These are phyloP conservation scores for Heliconius sara DNA, from an alignment of 2,888 invertebrate species.

Conservation along the genomic window DNA sequence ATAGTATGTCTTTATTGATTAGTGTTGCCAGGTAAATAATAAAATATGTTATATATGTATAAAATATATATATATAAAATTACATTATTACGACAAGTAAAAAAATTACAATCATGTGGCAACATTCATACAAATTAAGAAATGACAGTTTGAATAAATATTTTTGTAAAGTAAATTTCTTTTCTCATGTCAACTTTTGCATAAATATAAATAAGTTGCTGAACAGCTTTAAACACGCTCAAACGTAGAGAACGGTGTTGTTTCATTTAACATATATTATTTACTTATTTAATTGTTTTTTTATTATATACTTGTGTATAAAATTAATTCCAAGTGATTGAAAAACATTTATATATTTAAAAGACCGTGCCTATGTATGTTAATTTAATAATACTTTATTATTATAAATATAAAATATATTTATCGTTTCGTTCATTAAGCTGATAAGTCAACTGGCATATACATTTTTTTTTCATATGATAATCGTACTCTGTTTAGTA, in stretches of 20 bases:
- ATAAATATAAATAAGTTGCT: conserved; percentile 49
- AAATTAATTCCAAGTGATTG: not conserved
- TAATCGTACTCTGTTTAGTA: not conserved
- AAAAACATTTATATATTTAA: not conserved
- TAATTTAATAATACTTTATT: not conserved
- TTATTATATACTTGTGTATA: conserved; percentile 37
- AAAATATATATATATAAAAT: too few relatives aligned
- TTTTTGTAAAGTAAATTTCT: conserved; percentile 37
- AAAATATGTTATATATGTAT: too few relatives aligned
- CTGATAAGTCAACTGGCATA: not conserved
- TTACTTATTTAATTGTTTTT: conserved; percentile 56
- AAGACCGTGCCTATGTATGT: not conserved
- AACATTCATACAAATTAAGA: not conserved
- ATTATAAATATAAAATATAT: not conserved
- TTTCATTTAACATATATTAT: conserved; percentile 63
- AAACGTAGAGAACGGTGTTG: conserved; percentile 60
- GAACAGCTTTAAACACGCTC: conserved; percentile 71
- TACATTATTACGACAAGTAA: not conserved
- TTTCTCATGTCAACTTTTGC: conserved; percentile 37
- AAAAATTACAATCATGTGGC: not conserved
- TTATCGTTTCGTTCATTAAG: not conserved
- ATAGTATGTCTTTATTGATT: conserved; percentile 12
- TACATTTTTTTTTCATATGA: too few relatives aligned
- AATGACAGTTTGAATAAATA: conserved; percentile 15
- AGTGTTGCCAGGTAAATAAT: conserved; percentile 22